Base-by-base conservation (phyloP, 92 coral and sea anemone genomes). In the Pocillopora meandrina region DNA sequence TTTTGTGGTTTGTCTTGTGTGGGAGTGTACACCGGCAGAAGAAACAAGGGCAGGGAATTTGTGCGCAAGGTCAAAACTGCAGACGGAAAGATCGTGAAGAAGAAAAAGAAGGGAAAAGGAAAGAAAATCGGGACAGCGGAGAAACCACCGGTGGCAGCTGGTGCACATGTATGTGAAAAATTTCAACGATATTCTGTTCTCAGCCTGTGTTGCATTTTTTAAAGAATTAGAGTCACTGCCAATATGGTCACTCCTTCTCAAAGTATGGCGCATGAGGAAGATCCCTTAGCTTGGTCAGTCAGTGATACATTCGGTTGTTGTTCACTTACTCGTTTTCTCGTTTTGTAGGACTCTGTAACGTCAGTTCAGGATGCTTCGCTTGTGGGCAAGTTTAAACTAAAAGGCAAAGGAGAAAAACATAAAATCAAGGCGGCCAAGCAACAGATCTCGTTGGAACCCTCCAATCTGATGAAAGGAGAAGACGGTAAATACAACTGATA, bases 1-100 rank as follows among this genome's bases (percentile, higher is more conserved):
- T 96, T 96, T 87, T 96, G 99, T 84, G 90, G 99, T 47, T 75
- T 96, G 78, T 92, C 99, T 3, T 96, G 99, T 84, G 99, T 96
- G 70, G 99, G 99, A 5, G 93, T 92, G 0, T 92, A 96, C 93
- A 96, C 99, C 0, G 99, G 99, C 2, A 78, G 96, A n/a, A 77
- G 98, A 17, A 96, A 96, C 85, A 96, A 96, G 75, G 99, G 99
- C 31, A 81, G 99, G 34, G 99, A 95, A 55, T 88, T 93, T 57
- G 84, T 95, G 26, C 88, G 93, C 12, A 86, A 87, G 56, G 74
- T 89, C 65, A 87, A 93, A 18, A 86, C 95, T 42, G 71, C 90
- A 36, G 99, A 95, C 18, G 95, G 97, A 23, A 96, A 96, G 87
- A 78, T 91, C 18, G 84, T 80, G 67, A 96, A 95, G 72, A 96